A percentile compares a stretch with the other conserved stretches of the same genome.
Conservation (phyloP, 2,113 vertebrate genomes). For the Balaeniceps rex region DNA sequence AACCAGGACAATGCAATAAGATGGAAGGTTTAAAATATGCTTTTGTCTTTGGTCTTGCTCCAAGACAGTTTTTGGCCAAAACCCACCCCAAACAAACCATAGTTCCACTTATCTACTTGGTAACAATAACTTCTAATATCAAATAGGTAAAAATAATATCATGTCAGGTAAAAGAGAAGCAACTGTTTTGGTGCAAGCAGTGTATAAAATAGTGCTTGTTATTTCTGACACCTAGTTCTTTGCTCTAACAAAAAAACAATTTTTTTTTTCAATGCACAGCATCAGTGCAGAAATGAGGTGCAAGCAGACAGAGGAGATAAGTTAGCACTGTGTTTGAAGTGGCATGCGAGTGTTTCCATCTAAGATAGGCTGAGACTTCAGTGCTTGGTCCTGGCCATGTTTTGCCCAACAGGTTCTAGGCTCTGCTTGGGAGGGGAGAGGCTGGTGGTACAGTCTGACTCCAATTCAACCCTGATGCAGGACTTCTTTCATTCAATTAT, state of each 20-base stretch:
- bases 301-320: neutral
- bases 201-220: neutral
- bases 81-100: neutral
- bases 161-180: neutral
- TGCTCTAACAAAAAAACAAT: neutral
- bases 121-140: neutral
- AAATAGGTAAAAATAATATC: neutral
- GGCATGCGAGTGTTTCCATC: neutral
- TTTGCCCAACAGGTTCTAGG: neutral
- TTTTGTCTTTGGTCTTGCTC: neutral
- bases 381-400: neutral
- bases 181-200: neutral
- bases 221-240: neutral
- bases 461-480: neutral
- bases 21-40: neutral
- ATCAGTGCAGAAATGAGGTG: neutral
- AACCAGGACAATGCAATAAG: neutral
- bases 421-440: neutral
- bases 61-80: neutral
- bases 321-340: neutral
- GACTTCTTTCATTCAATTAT: neutral
- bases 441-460: neutral
- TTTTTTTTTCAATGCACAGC: neutral
- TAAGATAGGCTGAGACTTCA: neutral
- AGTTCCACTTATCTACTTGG: neutral